A percentile compares a stretch with the other conserved stretches of the same genome.
Evolutionary conservation across 1,140 invertebrate species (phyloP).

Genomic region (Magallana angulata): DNA sequence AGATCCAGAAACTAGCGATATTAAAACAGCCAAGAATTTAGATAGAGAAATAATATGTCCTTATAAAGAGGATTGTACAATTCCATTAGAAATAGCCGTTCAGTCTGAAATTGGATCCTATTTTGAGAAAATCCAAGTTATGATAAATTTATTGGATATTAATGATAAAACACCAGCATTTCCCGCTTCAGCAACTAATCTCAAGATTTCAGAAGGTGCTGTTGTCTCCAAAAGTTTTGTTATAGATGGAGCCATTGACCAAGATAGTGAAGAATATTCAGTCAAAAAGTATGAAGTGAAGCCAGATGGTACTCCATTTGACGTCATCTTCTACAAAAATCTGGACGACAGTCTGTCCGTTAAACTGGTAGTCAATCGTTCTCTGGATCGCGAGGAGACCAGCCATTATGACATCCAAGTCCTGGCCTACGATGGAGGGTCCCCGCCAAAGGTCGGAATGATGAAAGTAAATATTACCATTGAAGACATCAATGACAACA

Average conservation of each 20-base stretch:
- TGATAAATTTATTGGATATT: slow-evolving; percentile 94
- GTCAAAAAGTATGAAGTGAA: slow-evolving; percentile 80
- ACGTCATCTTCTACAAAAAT: slow-evolving; percentile 84
- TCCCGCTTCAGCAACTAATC: slow-evolving; percentile 82
- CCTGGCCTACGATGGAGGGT: slow-evolving; percentile 88
- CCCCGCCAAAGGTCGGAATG: slow-evolving; percentile 87
- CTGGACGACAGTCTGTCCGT: slow-evolving; percentile 84
- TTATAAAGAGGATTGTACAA: slow-evolving; percentile 57
- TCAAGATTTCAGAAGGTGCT: slow-evolving; percentile 63
- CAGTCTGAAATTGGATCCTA: slow-evolving; percentile 55
- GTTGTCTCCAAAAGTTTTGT: slow-evolving; percentile 50
- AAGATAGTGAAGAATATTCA: slow-evolving; percentile 90
- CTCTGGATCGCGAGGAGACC: slow-evolving; percentile 90
- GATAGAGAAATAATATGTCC: slow-evolving; percentile 62
- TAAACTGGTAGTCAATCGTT: slow-evolving; percentile 83
- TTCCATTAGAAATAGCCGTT: slow-evolving; percentile 60
- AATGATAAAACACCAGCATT: slow-evolving; percentile 86
- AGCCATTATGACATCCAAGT: slow-evolving; percentile 92
- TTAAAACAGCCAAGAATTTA: slow-evolving; percentile 55
- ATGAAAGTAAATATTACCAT: slow-evolving; percentile 81
- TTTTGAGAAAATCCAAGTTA: slow-evolving; percentile 80
- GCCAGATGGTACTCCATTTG: slow-evolving; percentile 85
- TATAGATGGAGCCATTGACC: slow-evolving; percentile 84
- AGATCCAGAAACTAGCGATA: slow-evolving; percentile 59
- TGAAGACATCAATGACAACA: slow-evolving; percentile 75